Percentiles rank a stretch among this genome's conserved stretches.
Evolutionary conservation across 64 coral and sea anemone species (phyloP).

Genomic region (Exaiptasia diaphana): DNA sequence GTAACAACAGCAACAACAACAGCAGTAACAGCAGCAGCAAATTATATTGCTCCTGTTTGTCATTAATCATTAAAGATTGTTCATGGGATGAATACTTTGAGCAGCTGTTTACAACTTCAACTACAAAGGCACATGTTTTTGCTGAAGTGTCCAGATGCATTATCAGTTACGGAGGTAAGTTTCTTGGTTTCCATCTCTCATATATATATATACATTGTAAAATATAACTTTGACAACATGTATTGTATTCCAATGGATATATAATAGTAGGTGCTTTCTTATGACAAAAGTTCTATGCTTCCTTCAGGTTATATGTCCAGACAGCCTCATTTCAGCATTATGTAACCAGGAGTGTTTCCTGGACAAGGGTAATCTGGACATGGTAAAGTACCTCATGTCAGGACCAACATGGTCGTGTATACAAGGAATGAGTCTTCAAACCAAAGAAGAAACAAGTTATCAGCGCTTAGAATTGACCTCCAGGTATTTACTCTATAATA

Average conservation of each 20-base stretch:
- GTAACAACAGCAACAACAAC: no score
- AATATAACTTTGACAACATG: no score
- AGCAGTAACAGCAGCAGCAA: no score
- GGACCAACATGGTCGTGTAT: not conserved
- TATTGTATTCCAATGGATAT: no score
- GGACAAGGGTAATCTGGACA: not conserved
- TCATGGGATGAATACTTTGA: conserved; percentile 32
- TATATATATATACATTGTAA: no score
- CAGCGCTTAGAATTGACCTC: no score
- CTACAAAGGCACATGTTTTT: conserved; percentile 31
- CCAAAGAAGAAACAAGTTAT: no score
- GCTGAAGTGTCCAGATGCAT: not conserved
- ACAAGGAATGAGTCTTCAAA: not conserved
- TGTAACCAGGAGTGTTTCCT: not conserved
- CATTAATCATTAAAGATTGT: not conserved
- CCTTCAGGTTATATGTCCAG: not conserved
- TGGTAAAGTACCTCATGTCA: not conserved
- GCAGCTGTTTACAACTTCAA: not conserved
- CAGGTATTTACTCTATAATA: no score
- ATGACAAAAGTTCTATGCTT: no score
- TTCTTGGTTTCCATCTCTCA: no score
- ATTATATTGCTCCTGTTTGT: not conserved
- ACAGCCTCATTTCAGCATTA: not conserved
- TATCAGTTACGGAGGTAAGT: no score
- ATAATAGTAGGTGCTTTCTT: no score